Conservation (phyloP, 1,140 invertebrate species). For the Pollicipes pollicipes region DNA sequence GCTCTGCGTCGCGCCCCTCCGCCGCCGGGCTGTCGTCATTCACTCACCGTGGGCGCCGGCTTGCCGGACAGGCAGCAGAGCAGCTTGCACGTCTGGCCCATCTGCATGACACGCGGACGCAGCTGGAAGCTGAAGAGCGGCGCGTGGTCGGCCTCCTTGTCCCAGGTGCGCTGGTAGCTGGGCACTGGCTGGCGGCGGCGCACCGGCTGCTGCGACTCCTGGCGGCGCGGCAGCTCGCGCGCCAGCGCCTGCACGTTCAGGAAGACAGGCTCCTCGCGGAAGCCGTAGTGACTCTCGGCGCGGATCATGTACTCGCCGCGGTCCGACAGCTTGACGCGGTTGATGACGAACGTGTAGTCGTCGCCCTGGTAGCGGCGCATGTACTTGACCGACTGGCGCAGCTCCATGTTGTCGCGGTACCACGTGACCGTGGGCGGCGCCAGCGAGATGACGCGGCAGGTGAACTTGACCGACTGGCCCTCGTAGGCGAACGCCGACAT, state of each 20-base stretch:
- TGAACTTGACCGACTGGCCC: constrained; percentile 92
- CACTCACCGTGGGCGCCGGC: constrained; percentile 53
- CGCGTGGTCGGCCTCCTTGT: constrained; percentile 70
- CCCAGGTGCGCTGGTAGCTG: constrained; percentile 48
- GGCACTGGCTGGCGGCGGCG: constrained; percentile 54
- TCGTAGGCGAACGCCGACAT: constrained; percentile 88
- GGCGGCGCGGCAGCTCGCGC: constrained; percentile 55
- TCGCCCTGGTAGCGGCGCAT: constrained; percentile 95
- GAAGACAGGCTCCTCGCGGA: constrained; percentile 87
- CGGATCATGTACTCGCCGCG: constrained; percentile 92
- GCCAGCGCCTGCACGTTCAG: constrained; percentile 87
- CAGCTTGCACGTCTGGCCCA: constrained; percentile 79
- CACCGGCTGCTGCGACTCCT: constrained; percentile 18
- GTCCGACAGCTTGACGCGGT: constrained; percentile 82
- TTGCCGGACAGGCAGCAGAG: constrained; percentile 87
- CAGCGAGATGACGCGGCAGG: constrained; percentile 85
- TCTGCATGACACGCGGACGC: constrained; percentile 92
- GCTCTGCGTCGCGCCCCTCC: no score
- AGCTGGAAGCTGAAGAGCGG: constrained; percentile 94
- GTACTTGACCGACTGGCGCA: constrained; percentile 95
- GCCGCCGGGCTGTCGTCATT: no score
- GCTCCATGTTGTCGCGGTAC: constrained; percentile 79
- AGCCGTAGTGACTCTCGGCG: constrained; percentile 95
- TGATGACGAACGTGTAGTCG: constrained; percentile 95
- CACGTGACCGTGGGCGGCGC: constrained; percentile 87